phyloP scores from a whole-genome alignment of 2,888 invertebrate genomes.

The Tupiocoris notatus region DNA sequence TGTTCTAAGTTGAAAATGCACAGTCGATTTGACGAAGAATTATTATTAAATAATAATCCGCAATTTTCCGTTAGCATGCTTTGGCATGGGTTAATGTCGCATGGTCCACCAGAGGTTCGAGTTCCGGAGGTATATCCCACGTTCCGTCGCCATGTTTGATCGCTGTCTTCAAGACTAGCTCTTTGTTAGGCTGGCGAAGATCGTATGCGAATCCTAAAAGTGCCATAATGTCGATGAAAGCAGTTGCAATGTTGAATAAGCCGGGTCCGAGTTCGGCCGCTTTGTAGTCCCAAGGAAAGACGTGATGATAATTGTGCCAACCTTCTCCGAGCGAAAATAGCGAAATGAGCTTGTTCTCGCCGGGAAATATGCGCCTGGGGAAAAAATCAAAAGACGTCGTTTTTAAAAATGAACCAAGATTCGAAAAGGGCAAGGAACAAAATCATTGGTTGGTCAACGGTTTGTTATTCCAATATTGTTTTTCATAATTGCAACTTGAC shows the following conservation, averaged over 20 bases:
- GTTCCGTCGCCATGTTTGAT: slow-evolving; percentile 60
- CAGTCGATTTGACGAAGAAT: too few relatives aligned
- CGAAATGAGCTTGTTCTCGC: slow-evolving; percentile 73
- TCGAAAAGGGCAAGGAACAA: too few relatives aligned
- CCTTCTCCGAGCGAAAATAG: slow-evolving; percentile 78
- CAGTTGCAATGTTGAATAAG: slow-evolving; percentile 58
- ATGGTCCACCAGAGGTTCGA: not conserved
- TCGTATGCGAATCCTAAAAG: slow-evolving; percentile 70
- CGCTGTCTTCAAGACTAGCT: slow-evolving; percentile 58
- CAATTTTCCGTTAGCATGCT: slow-evolving; percentile 4
- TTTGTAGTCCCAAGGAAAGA: slow-evolving; percentile 91
- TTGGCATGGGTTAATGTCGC: slow-evolving; percentile 1
- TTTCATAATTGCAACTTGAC: too few relatives aligned
- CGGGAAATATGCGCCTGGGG: slow-evolving; percentile 65
- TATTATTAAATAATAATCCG: too few relatives aligned
- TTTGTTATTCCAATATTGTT: too few relatives aligned
- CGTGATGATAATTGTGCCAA: slow-evolving; percentile 94
- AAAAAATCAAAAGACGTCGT: too few relatives aligned
- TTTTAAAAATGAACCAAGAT: too few relatives aligned
- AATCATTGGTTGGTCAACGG: too few relatives aligned
- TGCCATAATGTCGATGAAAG: slow-evolving; percentile 59
- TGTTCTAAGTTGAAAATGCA: too few relatives aligned
- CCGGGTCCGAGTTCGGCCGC: slow-evolving; percentile 76
- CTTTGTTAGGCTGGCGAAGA: slow-evolving; percentile 64
- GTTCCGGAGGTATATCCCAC: not conserved